Conservation (phyloP, 2,888 invertebrate species). For the Tachina fera region DNA sequence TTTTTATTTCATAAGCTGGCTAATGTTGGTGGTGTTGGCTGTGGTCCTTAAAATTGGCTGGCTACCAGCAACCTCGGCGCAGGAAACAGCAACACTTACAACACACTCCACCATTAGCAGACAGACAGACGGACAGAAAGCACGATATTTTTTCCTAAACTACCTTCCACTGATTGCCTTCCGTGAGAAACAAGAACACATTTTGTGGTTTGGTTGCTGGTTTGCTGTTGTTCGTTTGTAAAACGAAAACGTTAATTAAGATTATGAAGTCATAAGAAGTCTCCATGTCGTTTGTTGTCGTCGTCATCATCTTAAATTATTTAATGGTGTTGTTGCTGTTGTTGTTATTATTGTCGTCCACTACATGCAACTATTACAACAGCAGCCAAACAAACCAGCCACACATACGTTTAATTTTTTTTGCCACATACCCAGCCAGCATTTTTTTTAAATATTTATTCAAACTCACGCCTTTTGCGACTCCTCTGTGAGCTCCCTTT, state of each 20-base stretch:
- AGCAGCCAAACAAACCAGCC: slow-evolving; percentile 50
- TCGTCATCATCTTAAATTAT: slow-evolving; percentile 69
- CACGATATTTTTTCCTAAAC: slow-evolving; percentile 43
- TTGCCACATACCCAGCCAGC: not conserved
- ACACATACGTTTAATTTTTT: slow-evolving; percentile 29
- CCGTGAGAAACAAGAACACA: slow-evolving; percentile 74
- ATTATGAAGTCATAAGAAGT: slow-evolving; percentile 83
- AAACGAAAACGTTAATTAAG: slow-evolving; percentile 83
- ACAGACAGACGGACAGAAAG: slow-evolving; percentile 10
- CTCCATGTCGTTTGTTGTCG: slow-evolving; percentile 71
- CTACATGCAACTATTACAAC: slow-evolving; percentile 57
- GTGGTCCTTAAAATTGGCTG: slow-evolving; percentile 54
- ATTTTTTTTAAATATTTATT: too few relatives aligned
- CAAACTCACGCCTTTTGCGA: too few relatives aligned
- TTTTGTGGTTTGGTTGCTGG: slow-evolving; percentile 9
- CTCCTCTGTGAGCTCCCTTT: too few relatives aligned
- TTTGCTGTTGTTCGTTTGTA: slow-evolving; percentile 53
- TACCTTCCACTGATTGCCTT: slow-evolving; percentile 67
- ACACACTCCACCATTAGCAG: slow-evolving; percentile 43
- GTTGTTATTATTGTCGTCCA: slow-evolving; percentile 45
- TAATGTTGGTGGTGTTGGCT: slow-evolving; percentile 61
- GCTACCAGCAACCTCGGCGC: not conserved
- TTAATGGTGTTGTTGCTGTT: slow-evolving; percentile 55
- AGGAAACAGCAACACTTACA: slow-evolving; percentile 6
- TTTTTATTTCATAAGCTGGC: slow-evolving; percentile 26